Base-by-base conservation (phyloP, 2,888 invertebrate genomes). In the Ptychoptera contaminata region DNA sequence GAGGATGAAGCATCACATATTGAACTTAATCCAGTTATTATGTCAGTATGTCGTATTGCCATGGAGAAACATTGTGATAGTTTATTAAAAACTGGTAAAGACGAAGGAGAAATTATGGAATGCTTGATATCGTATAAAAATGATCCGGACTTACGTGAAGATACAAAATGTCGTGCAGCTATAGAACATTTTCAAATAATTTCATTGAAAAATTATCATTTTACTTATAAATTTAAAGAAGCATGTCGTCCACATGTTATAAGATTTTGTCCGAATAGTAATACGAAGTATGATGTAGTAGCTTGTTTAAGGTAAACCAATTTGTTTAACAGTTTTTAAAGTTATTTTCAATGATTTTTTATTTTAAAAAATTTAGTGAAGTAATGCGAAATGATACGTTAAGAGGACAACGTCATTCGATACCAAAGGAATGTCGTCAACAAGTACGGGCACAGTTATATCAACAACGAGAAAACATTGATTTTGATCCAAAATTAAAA, bases 181-280 rank as follows among this genome's bases (percentile, higher is more conserved):
- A 83, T 98, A 42, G 96, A 97, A 67, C 97, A 98, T 69, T 93
- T 94, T 59, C 97, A 98, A 67, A 70, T 98, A 48, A 84, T 94
- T 49, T 83, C 90, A 2, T 62, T 97, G 51, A 90, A 93, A 63
- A 90, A 91, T 66, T 93, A 90, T 64, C 82, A 82, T 55, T 97
- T 96, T 61, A 88, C 86, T 1, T 84, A 82, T 56, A 90, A 90
- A 63, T 97, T 98, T 63, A 92, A 94, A 67, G 79, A 92, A 61
- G 87, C 92, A 0, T 98, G 97, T 57, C 83, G 83, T 55, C 75
- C 78, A 2, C 79, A 83, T 61, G 91, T 91, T 0, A 70, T 73
- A 45, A 69, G 76, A 49, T 76, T 74, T 58, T 79, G 80, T 62
- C 72, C 72, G 8, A 74, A 73, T 50, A 79, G 83, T 37, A 78